phyloP scores from a whole-genome alignment of 2,113 vertebrate genomes.

The Anguilla rostrata region DNA sequence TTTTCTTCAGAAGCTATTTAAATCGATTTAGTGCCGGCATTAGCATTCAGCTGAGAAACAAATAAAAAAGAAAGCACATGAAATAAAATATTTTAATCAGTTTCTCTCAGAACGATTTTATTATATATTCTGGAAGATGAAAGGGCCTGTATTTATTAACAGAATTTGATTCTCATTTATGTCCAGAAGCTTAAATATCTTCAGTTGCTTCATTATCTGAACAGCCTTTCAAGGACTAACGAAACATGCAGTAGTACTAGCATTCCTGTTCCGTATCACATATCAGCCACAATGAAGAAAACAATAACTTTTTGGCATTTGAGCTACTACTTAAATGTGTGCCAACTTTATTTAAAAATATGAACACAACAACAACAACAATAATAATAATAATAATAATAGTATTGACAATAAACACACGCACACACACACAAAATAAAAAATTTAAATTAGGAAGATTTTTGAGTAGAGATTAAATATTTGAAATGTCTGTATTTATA shows the following conservation, averaged over 20 bases:
- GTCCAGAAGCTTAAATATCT: neutral
- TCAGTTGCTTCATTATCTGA: neutral
- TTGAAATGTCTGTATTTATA: neutral
- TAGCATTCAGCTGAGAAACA: slow-evolving; percentile 18
- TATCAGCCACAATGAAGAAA: neutral
- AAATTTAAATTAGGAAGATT: neutral
- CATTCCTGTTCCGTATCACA: neutral
- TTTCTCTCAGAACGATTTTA: neutral
- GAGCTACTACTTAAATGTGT: too few species aligned
- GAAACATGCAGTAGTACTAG: neutral
- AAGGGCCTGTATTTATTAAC: neutral
- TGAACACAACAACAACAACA: too few species aligned
- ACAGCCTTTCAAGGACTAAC: neutral
- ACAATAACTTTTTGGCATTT: neutral
- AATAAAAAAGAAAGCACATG: neutral
- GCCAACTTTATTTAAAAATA: too few species aligned
- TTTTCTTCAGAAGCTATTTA: slow-evolving; percentile 9
- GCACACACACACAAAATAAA: neutral
- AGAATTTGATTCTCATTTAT: neutral
- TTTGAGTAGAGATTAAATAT: neutral
- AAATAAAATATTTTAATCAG: slow-evolving; percentile 6
- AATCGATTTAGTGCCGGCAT: slow-evolving; percentile 1
- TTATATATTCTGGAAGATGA: slow-evolving; percentile 6
- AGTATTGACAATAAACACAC: too few species aligned
- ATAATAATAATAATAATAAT: too few species aligned